Base-by-base conservation (phyloP, 2,888 invertebrate species). In the Syrista parreyssii region DNA sequence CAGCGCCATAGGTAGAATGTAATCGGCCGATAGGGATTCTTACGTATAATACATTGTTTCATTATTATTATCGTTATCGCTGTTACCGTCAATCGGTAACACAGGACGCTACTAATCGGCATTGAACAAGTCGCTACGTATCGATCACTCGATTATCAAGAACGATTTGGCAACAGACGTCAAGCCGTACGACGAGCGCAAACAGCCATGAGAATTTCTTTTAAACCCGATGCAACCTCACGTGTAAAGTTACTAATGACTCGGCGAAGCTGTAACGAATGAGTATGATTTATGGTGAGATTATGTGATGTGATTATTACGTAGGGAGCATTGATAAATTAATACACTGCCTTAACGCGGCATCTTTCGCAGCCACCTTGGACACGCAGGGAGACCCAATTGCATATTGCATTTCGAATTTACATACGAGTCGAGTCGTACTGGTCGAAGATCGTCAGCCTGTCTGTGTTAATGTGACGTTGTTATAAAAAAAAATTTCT, bases 301-400 rank as follows among this genome's bases (percentile, higher is more conserved):
- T 89, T 88, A 86, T 86, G 84, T 88, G 88, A 89, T 84, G 87
- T 87, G 87, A 88, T 90, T 88, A 88, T 89, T 88, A 87, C 84
- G 83, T 80, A 81, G 80, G 82, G 84, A 82, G 84, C 84, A 87
- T 85, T 87, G 88, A 89, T 89, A 87, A 89, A 90, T 90, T 88
- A 86, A 89, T 87, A 87, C 82, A 82, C 79, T 74, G 78, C 79
- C 81, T 81, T 80, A 71, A 15, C 71, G 31, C 71, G 71, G 71
- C 32, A 71, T 71, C 71, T 31, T 33, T 1, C 71, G 9, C 71
- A 33, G 80, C 81, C 81, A 80, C 76, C 79, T 71, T 71, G 71
- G 23, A 12, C 71, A 71, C 71, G 71, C 31, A 31, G 4, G 11
- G 71, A 71, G 71, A 71, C 33, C 71, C 71, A 33, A 12, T 71